Evolutionary conservation across 2,797 vertebrate genomes (phyloP).

Genomic region (Coilia nasus): DNA sequence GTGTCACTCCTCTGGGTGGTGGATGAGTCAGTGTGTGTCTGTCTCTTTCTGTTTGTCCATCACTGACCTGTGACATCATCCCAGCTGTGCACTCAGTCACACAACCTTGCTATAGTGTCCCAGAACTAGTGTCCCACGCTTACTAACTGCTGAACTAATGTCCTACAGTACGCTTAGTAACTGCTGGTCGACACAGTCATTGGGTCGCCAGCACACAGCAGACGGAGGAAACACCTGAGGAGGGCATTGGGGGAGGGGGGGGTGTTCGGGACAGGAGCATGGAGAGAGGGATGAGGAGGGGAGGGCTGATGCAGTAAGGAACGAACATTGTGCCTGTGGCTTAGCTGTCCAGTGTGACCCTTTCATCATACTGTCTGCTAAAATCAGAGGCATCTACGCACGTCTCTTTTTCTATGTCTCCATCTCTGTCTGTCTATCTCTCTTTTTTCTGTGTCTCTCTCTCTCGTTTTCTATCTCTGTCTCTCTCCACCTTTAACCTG

Average conservation of each 20-base stretch:
- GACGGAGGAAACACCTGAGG: not conserved
- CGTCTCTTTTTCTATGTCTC: not conserved
- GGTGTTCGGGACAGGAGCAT: not conserved
- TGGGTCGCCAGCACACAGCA: not conserved
- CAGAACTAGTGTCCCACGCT: slow-evolving; percentile 17
- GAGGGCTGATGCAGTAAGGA: slow-evolving; percentile 42
- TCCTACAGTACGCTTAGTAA: slow-evolving; percentile 5
- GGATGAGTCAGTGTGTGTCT: slow-evolving; percentile 11
- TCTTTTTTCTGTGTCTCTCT: not conserved
- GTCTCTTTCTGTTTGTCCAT: slow-evolving; percentile 11
- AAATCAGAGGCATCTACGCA: not conserved
- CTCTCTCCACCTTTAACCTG: not conserved
- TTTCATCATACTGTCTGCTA: not conserved
- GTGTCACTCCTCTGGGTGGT: slow-evolving; percentile 12
- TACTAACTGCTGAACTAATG: slow-evolving; percentile 9
- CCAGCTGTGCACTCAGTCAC: slow-evolving; percentile 21
- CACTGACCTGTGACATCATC: slow-evolving; percentile 21
- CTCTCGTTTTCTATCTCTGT: not conserved
- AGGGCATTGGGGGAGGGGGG: not conserved
- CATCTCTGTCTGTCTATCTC: not conserved
- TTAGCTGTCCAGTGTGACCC: not conserved
- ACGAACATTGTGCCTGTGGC: not conserved
- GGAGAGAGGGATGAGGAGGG: not conserved
- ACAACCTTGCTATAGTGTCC: slow-evolving; percentile 7
- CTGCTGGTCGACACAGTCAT: too few relatives aligned